Evolutionary conservation across 1,140 invertebrate species (phyloP).

Genomic region (Oppia nitens): DNA sequence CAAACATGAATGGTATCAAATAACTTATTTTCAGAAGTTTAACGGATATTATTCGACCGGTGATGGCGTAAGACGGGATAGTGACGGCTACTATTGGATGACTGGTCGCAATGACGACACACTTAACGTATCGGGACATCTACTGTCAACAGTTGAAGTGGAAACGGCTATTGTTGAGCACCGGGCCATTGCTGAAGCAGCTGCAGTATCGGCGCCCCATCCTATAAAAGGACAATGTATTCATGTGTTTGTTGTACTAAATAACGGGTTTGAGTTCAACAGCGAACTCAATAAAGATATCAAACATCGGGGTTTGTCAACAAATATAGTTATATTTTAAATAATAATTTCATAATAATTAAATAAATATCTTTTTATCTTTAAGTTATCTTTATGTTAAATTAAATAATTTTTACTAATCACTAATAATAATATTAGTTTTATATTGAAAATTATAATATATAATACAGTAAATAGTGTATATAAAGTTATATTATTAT

Average conservation of each 20-base stretch:
- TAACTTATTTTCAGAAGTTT: slow-evolving; percentile 87
- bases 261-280: slow-evolving; percentile 35
- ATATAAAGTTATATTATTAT: neutral
- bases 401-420: too few relatives aligned
- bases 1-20: slow-evolving; percentile 79
- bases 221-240: slow-evolving; percentile 86
- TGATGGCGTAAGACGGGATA: slow-evolving; percentile 62
- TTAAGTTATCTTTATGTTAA: too few relatives aligned
- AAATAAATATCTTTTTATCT: too few relatives aligned
- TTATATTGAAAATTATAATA: too few relatives aligned
- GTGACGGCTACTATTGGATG: slow-evolving; percentile 90
- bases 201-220: slow-evolving; percentile 84
- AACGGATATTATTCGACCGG: slow-evolving; percentile 91
- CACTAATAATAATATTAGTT: too few relatives aligned
- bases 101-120: slow-evolving; percentile 94
- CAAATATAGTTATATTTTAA: too few relatives aligned
- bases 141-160: slow-evolving; percentile 88
- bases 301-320: slow-evolving; percentile 44
- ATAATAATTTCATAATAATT: slow-evolving; percentile 24
- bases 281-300: slow-evolving; percentile 44
- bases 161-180: slow-evolving; percentile 79
- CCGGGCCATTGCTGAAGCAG: slow-evolving; percentile 66
- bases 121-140: slow-evolving; percentile 92
- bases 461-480: neutral
- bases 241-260: slow-evolving; percentile 86